phyloP scores from a whole-genome alignment of 1,140 invertebrate genomes.

The Drosophila dunni region DNA sequence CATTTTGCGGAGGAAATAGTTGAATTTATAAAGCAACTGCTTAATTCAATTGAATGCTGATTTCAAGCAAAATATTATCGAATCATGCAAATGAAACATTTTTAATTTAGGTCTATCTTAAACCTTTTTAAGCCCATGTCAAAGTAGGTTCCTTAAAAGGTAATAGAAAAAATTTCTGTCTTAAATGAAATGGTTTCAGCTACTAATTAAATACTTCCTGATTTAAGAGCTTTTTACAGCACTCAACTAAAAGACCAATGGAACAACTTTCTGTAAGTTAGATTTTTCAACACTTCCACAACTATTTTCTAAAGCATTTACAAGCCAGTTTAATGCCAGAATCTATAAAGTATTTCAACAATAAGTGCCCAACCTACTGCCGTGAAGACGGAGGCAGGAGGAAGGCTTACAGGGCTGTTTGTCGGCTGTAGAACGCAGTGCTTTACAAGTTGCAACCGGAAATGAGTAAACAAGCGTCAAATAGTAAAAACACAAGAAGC shows the following conservation, averaged over 20 bases:
- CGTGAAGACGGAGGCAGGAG: slow-evolving; percentile 14
- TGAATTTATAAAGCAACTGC: neutral
- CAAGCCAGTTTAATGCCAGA: neutral
- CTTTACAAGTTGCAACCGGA: slow-evolving; percentile 62
- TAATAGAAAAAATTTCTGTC: too few species aligned
- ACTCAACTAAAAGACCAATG: too few species aligned
- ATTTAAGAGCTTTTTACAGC: too few species aligned
- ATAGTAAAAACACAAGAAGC: slow-evolving; percentile 72
- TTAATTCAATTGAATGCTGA: neutral
- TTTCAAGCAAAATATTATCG: neutral
- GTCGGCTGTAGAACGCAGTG: slow-evolving; percentile 47
- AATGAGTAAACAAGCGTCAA: slow-evolving; percentile 83
- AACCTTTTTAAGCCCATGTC: too few species aligned
- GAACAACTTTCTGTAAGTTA: too few species aligned
- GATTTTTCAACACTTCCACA: too few species aligned
- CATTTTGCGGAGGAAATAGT: slow-evolving; percentile 9
- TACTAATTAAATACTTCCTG: too few species aligned
- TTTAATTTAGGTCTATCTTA: too few species aligned
- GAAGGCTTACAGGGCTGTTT: slow-evolving; percentile 2
- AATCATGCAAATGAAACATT: too few species aligned
- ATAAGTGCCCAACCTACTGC: slow-evolving; percentile 8
- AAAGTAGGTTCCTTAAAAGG: too few species aligned
- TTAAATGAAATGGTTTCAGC: too few species aligned
- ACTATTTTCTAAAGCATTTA: neutral
- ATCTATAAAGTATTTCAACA: slow-evolving; percentile 40